Evolutionary conservation across 2,113 vertebrate species (phyloP), one percentile per base, ranked within the genome.

Genomic region (Symphodus melops): DNA sequence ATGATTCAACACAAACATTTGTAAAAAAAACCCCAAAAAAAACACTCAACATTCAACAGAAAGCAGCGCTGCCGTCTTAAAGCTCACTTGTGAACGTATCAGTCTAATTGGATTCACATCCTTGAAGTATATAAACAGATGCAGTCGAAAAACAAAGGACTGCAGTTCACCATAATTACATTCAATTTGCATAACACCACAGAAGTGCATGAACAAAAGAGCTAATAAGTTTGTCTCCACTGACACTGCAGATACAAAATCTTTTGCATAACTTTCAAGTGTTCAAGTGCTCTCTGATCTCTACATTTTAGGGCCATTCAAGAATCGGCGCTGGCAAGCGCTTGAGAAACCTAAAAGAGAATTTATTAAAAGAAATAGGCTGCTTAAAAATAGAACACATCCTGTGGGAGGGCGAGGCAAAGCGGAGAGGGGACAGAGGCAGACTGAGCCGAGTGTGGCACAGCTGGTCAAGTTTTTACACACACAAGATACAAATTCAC

Each of bases 281-380:
- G 51, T 75, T 84, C 25, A 68, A 75, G 58, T 49, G 11, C 64
- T 69, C 14, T 8, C 72, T 75, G 78, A 86, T 68, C 74, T 52
- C 36, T 73, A 51, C 58, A 70, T 61, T 79, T 79, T 25, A 39
- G 44, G 77, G 62, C 10, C 71, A 23, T 82, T 87, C 74, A 83
- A 64, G 69, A 84, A 79, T 59, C 56, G 52, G 79, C 64, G 67
- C 58, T 2, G 23, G 75, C 48, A 59, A 83, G 72, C 87, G 84
- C 79, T 57, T 90, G 89, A 92, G 72, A 75, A 90, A 92, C 81
- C 86, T 83, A 82, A 89, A 70, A 91, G 80, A 88, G 80, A 78
- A 80, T 89, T 89, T 92, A 92, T 93, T 91, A 88, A 85, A 84
- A 92, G 88, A 94, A 95, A 77, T 94, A 94, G 94, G 94, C 91